Conservation (phyloP, 2,797 vertebrate species). For the Babyrousa celebensis region DNA sequence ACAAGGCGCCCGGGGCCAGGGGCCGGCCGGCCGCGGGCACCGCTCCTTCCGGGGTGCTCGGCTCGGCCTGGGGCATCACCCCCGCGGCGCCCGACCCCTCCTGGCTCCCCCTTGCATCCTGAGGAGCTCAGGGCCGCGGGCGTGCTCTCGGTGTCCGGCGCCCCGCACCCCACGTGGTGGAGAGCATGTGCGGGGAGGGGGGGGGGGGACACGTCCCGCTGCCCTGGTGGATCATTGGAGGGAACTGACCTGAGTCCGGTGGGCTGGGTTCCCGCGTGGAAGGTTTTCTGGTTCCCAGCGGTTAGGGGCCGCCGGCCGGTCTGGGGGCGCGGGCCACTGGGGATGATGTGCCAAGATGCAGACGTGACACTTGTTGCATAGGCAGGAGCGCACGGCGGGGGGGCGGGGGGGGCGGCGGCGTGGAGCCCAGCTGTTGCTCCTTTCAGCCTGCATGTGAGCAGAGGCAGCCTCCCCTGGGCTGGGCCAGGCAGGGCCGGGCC, state of each 20-base stretch:
- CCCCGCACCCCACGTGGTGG: not conserved
- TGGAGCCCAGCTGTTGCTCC: constrained; percentile 76
- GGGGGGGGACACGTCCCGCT: not conserved
- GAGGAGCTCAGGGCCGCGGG: not conserved
- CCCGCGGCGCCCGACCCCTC: not conserved
- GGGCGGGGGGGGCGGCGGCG: not conserved
- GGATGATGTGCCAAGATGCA: constrained; percentile 79
- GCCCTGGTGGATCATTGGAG: not conserved
- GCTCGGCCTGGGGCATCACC: not conserved
- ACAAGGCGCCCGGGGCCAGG: not conserved
- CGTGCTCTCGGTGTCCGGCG: not conserved
- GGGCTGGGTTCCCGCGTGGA: not conserved
- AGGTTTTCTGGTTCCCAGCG: constrained; percentile 14
- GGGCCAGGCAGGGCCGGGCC: not conserved
- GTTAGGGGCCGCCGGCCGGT: not conserved
- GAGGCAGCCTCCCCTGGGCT: not conserved
- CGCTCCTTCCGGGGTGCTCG: not conserved
- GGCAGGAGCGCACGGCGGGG: constrained; percentile 48
- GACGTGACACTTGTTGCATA: constrained; percentile 87
- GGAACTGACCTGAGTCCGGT: not conserved
- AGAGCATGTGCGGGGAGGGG: no score
- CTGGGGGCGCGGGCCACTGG: not conserved
- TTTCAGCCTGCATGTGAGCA: not conserved
- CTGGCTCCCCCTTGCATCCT: not conserved
- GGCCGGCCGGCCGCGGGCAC: not conserved